Evolutionary conservation across 2,113 vertebrate genomes (phyloP).

Genomic region (Capreolus pygargus): DNA sequence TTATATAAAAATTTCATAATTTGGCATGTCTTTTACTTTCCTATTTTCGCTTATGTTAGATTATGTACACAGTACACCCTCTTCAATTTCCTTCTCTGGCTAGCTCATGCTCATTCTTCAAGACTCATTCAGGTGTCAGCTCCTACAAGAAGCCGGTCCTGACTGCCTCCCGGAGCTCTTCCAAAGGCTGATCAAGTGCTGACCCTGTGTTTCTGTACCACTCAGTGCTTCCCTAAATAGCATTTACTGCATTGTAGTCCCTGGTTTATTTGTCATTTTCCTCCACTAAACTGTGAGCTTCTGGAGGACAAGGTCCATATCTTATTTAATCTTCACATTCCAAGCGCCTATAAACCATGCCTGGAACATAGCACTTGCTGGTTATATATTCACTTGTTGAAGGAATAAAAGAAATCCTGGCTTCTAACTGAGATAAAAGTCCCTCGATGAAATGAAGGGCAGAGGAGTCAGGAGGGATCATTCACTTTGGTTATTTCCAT

Average conservation of each 20-base stretch:
- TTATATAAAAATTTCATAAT: background rate
- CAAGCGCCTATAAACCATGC: background rate
- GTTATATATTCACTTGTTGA: slow-evolving; percentile 4
- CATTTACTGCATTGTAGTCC: background rate
- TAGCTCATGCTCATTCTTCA: background rate
- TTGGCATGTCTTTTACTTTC: background rate
- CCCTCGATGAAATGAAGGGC: background rate
- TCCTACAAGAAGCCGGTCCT: background rate
- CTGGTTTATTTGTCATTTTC: background rate
- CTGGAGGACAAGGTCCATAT: background rate
- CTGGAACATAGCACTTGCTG: background rate
- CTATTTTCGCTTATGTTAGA: background rate
- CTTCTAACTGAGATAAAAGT: background rate
- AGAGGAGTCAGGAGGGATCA: background rate
- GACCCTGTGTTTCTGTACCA: background rate
- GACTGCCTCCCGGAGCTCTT: background rate
- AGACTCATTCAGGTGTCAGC: background rate
- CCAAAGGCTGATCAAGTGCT: background rate
- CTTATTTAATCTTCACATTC: slow-evolving; percentile 18
- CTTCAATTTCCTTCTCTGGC: background rate
- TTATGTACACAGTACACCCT: background rate
- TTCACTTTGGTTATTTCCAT: background rate
- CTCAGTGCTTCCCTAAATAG: background rate
- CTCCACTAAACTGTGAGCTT: background rate
- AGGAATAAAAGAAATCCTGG: background rate